Conservation (phyloP, 1,140 invertebrate genomes). For the Aphaenogaster rudis region DNA sequence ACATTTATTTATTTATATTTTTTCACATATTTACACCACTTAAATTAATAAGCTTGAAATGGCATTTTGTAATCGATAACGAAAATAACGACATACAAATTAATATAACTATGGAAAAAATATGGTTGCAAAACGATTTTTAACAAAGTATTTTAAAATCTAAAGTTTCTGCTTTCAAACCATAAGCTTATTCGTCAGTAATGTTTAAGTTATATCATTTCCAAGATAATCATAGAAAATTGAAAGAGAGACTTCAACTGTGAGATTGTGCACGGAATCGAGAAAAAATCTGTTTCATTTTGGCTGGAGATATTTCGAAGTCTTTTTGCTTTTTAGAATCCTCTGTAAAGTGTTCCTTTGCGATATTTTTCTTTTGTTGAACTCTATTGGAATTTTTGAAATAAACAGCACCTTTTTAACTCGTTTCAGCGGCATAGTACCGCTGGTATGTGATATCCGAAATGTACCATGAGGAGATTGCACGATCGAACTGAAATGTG, state of each 20-base stretch:
- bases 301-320: not conserved
- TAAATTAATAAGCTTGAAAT: not conserved
- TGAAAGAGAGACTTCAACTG: not conserved
- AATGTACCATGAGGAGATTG: not conserved
- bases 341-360: not conserved
- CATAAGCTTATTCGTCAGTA: not conserved
- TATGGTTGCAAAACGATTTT: not conserved
- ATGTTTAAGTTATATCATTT: not conserved
- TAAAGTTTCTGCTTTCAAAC: not conserved
- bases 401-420: not conserved
- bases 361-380: not conserved
- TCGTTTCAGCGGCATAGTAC: not conserved
- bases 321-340: not conserved
- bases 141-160: not conserved
- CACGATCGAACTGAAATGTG: not conserved
- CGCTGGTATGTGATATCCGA: not conserved
- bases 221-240: not conserved
- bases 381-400: not conserved
- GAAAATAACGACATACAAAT: not conserved
- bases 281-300: not conserved
- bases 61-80: not conserved
- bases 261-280: not conserved
- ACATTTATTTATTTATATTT: not conserved
- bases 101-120: not conserved
- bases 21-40: not conserved